A percentile compares a stretch with the other conserved stretches of the same genome.
These are phyloP conservation scores for Saturnia pavonia DNA, from an alignment of 2,888 invertebrate genomes.

Conservation along the genomic window DNA sequence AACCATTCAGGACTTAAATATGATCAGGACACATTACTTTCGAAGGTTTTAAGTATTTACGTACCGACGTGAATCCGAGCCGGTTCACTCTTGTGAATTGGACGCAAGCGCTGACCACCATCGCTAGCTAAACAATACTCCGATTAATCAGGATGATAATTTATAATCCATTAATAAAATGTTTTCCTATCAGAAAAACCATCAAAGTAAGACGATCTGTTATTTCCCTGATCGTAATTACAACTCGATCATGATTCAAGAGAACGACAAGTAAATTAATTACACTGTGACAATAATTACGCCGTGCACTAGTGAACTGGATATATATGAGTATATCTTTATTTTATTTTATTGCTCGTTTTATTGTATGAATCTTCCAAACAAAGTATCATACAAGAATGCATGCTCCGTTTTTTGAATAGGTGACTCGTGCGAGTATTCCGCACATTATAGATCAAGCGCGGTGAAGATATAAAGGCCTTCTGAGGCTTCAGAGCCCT, in stretches of 20 bases:
- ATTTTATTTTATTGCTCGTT: neutral
- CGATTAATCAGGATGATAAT: neutral
- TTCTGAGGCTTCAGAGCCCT: too few relatives aligned
- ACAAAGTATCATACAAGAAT: neutral
- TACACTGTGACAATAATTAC: conserved; percentile 4
- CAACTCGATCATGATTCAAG: conserved; percentile 9
- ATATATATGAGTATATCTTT: neutral
- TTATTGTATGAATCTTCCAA: neutral
- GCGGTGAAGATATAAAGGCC: too few relatives aligned
- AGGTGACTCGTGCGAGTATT: too few relatives aligned
- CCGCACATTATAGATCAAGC: too few relatives aligned
- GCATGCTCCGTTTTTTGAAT: neutral
- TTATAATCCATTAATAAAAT: conserved; percentile 7
- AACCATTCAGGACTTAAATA: neutral
- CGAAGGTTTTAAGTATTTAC: neutral
- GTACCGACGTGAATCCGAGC: neutral
- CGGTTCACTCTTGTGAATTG: neutral
- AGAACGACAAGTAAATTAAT: conserved; percentile 9
- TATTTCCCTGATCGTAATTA: conserved; percentile 3
- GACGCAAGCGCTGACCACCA: neutral
- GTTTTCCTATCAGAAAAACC: neutral
- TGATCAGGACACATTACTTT: neutral
- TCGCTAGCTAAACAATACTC: neutral
- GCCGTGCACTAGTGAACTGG: neutral
- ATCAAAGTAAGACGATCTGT: conserved; percentile 1